These are phyloP conservation scores for Zosterops pallidus DNA, from an alignment of 2,113 vertebrate species.

Conservation along the genomic window DNA sequence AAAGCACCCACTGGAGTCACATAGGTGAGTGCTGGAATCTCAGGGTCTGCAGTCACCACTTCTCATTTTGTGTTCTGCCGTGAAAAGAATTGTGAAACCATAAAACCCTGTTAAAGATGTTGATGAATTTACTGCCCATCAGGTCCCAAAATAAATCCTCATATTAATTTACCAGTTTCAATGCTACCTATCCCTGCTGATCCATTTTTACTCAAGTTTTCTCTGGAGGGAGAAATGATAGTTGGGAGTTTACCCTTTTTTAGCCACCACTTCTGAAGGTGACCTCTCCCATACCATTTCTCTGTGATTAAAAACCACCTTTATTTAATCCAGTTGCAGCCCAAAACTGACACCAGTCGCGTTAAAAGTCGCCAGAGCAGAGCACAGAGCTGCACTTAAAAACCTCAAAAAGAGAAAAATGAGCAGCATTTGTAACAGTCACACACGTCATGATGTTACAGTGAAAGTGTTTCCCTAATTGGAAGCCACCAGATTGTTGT, in stretches of 20 bases:
- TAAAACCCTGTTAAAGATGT: background rate
- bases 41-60: fast-evolving
- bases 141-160: background rate
- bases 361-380: background rate
- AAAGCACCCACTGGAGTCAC: background rate
- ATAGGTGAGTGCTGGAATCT: fast-evolving
- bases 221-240: background rate
- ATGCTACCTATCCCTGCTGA: background rate
- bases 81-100: background rate
- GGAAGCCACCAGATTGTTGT: background rate
- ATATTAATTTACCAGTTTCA: background rate
- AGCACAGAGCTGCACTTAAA: background rate
- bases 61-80: fast-evolving
- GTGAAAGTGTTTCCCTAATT: background rate
- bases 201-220: background rate
- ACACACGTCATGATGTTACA: background rate
- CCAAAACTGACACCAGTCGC: background rate
- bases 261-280: background rate
- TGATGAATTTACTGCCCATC: background rate
- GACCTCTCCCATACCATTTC: background rate
- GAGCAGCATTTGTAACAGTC: background rate
- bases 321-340: background rate
- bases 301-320: background rate
- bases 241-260: background rate
- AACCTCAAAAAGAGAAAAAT: background rate